These are phyloP conservation scores for Candidula unifasciata DNA, from an alignment of 2,888 invertebrate genomes.

Conservation along the genomic window DNA sequence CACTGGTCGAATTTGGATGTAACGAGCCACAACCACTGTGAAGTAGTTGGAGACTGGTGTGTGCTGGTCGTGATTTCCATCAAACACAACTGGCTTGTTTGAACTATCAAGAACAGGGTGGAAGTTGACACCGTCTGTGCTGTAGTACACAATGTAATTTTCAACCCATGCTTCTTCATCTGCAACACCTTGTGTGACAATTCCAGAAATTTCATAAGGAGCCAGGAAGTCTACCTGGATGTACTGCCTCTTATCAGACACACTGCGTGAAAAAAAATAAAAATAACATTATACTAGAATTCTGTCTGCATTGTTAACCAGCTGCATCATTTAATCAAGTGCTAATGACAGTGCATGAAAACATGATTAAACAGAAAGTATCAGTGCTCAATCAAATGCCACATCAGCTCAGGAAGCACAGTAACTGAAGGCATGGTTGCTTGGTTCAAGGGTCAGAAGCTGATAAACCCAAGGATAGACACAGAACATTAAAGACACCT, in stretches of 20 bases:
- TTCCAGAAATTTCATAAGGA: constrained; percentile 64
- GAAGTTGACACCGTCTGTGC: constrained; percentile 64
- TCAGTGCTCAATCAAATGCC: too few relatives aligned
- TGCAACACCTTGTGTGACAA: constrained; percentile 64
- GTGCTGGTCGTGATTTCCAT: constrained; percentile 54
- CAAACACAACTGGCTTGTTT: constrained; percentile 79
- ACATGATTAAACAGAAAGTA: too few relatives aligned
- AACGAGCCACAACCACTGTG: constrained; percentile 57
- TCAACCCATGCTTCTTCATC: constrained; percentile 60
- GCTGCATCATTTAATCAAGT: neutral
- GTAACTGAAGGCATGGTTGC: too few relatives aligned
- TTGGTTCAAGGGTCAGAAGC: too few relatives aligned
- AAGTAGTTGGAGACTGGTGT: constrained; percentile 57
- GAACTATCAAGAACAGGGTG: constrained; percentile 29
- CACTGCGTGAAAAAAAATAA: constrained; percentile 17
- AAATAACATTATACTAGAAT: neutral
- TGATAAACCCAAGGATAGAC: too few relatives aligned
- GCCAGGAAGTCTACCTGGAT: constrained; percentile 66
- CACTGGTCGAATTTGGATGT: constrained; percentile 76
- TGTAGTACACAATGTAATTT: constrained; percentile 61
- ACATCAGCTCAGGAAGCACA: too few relatives aligned
- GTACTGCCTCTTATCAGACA: constrained; percentile 60
- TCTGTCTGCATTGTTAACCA: neutral
- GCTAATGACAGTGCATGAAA: too few relatives aligned
- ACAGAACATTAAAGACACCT: too few relatives aligned